A percentile compares a stretch with the other conserved stretches of the same genome.
Evolutionary conservation across 2,888 invertebrate genomes (phyloP).

Genomic region (Catocala fraxini): DNA sequence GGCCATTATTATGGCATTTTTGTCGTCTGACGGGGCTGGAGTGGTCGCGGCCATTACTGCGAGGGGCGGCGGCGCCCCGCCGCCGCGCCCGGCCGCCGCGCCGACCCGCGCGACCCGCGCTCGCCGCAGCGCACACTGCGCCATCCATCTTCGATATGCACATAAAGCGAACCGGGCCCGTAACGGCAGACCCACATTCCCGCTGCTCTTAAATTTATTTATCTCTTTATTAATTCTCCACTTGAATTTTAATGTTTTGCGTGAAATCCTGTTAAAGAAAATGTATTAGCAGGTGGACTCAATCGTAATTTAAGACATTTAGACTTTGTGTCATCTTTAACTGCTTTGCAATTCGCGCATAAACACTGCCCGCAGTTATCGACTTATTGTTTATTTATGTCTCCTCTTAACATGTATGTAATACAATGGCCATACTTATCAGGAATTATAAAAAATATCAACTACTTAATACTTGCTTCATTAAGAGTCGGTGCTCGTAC

Average conservation of each 20-base stretch:
- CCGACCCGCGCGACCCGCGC: slow-evolving; percentile 56
- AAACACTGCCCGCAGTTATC: not conserved
- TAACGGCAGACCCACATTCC: slow-evolving; percentile 86
- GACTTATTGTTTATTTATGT: slow-evolving; percentile 1
- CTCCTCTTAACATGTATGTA: slow-evolving; percentile 7
- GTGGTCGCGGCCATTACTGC: slow-evolving; percentile 83
- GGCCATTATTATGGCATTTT: slow-evolving; percentile 88
- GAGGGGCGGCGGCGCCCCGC: slow-evolving; percentile 59
- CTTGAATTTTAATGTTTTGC: slow-evolving; percentile 81
- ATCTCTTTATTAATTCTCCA: slow-evolving; percentile 86
- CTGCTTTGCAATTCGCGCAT: not conserved
- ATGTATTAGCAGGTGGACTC: slow-evolving; percentile 36
- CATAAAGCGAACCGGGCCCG: slow-evolving; percentile 85
- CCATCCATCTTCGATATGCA: slow-evolving; percentile 87
- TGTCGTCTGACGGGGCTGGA: slow-evolving; percentile 86
- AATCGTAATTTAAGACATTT: slow-evolving; percentile 26
- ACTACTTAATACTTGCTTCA: slow-evolving; percentile 49
- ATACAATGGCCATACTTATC: slow-evolving; percentile 10
- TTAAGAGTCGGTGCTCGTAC: slow-evolving; percentile 46
- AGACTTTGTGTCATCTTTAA: slow-evolving; percentile 8
- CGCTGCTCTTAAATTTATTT: slow-evolving; percentile 86
- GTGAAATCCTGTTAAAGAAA: slow-evolving; percentile 58
- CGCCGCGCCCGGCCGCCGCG: slow-evolving; percentile 50
- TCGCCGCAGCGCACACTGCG: slow-evolving; percentile 67
- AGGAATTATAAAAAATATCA: slow-evolving; percentile 41